These are phyloP conservation scores for Acanthococcus lagerstroemiae DNA, from an alignment of 2,888 invertebrate genomes.

Conservation along the genomic window DNA sequence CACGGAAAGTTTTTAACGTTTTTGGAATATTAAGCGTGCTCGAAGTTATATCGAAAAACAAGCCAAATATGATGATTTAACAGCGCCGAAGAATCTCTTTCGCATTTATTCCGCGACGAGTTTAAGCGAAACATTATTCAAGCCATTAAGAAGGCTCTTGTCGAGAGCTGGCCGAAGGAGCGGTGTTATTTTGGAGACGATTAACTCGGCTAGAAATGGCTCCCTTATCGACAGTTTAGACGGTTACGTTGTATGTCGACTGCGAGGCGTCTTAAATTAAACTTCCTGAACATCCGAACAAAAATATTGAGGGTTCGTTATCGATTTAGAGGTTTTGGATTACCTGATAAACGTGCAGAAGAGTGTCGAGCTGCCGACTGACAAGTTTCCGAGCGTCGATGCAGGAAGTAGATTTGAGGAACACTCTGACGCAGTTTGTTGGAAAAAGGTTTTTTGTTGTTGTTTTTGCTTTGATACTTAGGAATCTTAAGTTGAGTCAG, in stretches of 20 bases:
- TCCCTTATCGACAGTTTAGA: slow-evolving; percentile 28
- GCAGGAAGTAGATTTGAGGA: too few species aligned
- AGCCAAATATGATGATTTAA: slow-evolving; percentile 22
- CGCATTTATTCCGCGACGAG: slow-evolving; percentile 20
- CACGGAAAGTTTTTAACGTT: slow-evolving; percentile 2
- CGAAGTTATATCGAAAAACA: not conserved
- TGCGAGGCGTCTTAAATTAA: slow-evolving; percentile 29
- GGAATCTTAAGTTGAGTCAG: too few species aligned
- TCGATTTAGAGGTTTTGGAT: slow-evolving; percentile 19
- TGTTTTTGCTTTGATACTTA: too few species aligned
- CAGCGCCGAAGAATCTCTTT: slow-evolving; percentile 21
- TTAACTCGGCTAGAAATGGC: slow-evolving; percentile 23
- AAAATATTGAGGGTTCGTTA: slow-evolving; percentile 19
- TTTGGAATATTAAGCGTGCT: slow-evolving; percentile 12
- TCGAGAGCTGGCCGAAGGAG: not conserved
- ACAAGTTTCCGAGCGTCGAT: too few species aligned
- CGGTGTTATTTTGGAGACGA: slow-evolving; percentile 22
- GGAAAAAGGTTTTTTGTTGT: too few species aligned
- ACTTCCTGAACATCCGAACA: slow-evolving; percentile 17
- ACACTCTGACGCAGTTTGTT: too few species aligned
- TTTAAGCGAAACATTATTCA: slow-evolving; percentile 20
- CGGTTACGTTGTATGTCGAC: slow-evolving; percentile 21
- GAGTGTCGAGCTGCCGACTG: too few species aligned
- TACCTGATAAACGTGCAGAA: too few species aligned
- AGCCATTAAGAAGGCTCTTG: slow-evolving; percentile 27